These are phyloP conservation scores for Empidonax alnorum DNA, from an alignment of 2,113 vertebrate species.

Conservation along the genomic window DNA sequence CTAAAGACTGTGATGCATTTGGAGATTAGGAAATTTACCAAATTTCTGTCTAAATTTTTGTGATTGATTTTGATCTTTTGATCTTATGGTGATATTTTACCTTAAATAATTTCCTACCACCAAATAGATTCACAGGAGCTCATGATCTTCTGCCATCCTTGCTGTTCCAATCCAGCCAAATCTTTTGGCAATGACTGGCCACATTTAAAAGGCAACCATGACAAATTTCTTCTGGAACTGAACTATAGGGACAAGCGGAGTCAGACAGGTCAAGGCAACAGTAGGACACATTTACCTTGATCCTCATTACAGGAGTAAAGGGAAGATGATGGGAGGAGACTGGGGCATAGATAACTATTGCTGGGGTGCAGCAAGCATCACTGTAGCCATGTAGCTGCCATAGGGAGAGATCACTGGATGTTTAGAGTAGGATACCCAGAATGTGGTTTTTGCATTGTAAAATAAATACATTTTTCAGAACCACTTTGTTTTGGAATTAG, in stretches of 20 bases:
- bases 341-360: not conserved
- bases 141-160: not conserved
- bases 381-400: not conserved
- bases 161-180: not conserved
- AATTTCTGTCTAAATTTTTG: not conserved
- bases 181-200: not conserved
- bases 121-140: not conserved
- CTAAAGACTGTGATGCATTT: not conserved
- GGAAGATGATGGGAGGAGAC: not conserved
- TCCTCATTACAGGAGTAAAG: not conserved
- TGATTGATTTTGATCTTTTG: not conserved
- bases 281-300: not conserved
- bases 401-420: not conserved
- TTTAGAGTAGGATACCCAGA: not conserved
- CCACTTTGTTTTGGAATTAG: not conserved
- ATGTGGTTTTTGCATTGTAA: not conserved
- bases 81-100: not conserved
- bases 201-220: not conserved
- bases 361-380: not conserved
- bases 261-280: not conserved
- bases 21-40: not conserved
- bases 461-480: not conserved
- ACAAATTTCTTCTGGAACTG: not conserved
- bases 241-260: not conserved
- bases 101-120: not conserved